Conservation (phyloP, 2,888 invertebrate species). For the Macropis europaea region DNA sequence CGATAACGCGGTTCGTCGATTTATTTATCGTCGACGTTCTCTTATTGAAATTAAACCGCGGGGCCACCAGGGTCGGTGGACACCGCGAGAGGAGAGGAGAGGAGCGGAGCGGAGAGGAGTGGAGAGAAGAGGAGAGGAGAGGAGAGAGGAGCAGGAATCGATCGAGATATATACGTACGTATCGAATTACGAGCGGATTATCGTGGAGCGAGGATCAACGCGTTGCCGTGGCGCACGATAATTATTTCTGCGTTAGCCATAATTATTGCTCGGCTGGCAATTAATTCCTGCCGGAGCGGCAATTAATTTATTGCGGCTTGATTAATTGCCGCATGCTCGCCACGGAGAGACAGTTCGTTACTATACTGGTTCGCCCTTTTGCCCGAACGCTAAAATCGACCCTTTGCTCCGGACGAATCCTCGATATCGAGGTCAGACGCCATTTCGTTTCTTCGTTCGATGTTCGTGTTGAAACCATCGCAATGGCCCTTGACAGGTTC, state of each 20-base stretch:
- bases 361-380: constrained; percentile 44
- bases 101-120: too few relatives aligned
- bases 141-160: constrained; percentile 30
- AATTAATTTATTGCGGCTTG: constrained; percentile 66
- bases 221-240: constrained; percentile 53
- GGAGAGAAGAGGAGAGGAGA: too few relatives aligned
- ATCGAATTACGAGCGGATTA: constrained; percentile 62
- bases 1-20: neutral
- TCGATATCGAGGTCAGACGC: neutral
- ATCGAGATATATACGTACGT: constrained; percentile 48
- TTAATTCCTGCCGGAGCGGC: constrained; percentile 61
- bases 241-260: constrained; percentile 65
- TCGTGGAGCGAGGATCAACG: constrained; percentile 56
- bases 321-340: constrained; percentile 61
- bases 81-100: too few relatives aligned
- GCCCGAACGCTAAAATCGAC: constrained; percentile 23
- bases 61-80: neutral
- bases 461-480: too few relatives aligned
- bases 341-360: constrained; percentile 58
- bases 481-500: too few relatives aligned
- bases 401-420: constrained; percentile 12
- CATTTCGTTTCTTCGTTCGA: neutral
- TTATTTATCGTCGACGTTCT: constrained; percentile 15
- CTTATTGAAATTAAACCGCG: constrained; percentile 51
- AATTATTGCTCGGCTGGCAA: constrained; percentile 64